These are phyloP conservation scores for Ciconia boyciana DNA, from an alignment of 2,113 vertebrate genomes.

Conservation along the genomic window DNA sequence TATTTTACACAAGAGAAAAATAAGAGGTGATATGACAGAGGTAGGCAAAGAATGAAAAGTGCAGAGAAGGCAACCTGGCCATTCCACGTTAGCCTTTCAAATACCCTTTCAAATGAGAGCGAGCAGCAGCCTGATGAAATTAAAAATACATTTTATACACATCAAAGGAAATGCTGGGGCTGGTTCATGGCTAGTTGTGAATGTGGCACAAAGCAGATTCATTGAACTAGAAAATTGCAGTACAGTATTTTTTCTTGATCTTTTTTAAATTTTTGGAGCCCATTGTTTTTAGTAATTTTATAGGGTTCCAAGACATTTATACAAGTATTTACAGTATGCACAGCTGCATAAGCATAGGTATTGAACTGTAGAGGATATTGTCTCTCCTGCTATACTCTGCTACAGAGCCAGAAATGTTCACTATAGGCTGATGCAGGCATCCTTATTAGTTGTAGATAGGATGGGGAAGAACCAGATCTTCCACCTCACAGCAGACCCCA, in stretches of 20 bases:
- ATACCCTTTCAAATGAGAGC: not conserved
- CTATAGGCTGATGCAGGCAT: not conserved
- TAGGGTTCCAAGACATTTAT: not conserved
- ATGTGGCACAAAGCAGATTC: not conserved
- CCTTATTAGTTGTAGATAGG: not conserved
- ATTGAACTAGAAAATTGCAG: not conserved
- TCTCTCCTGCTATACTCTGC: not conserved
- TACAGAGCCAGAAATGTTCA: not conserved
- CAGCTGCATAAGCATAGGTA: not conserved
- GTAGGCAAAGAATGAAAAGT: not conserved
- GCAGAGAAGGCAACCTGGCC: not conserved
- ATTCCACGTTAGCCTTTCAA: not conserved
- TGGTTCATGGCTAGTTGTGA: not conserved
- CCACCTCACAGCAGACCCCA: not conserved
- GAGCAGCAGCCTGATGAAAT: slow-evolving; percentile 14
- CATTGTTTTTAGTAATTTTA: not conserved
- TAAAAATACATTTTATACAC: slow-evolving; percentile 12
- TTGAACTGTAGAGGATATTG: not conserved
- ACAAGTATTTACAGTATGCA: not conserved
- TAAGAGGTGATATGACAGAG: not conserved
- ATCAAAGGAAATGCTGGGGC: not conserved
- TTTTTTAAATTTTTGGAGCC: not conserved
- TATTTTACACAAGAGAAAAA: slow-evolving; percentile 20
- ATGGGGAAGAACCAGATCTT: not conserved
- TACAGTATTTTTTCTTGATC: not conserved